Evolutionary conservation across 2,113 vertebrate species (phyloP).

Genomic region (Eleginops maclovinus): DNA sequence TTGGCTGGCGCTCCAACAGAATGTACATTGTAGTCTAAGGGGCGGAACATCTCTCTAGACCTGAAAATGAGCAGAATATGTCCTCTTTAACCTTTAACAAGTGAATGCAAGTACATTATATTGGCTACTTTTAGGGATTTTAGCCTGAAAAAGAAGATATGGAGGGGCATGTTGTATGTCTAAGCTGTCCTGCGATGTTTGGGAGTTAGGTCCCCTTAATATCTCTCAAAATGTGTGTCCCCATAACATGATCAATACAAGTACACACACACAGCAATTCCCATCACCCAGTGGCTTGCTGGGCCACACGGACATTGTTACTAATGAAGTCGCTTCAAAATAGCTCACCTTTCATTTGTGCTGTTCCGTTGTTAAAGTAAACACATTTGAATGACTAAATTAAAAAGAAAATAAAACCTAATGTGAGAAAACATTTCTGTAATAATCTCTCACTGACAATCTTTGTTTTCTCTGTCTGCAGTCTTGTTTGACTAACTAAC

Average conservation of each 20-base stretch:
- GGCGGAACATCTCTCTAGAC: too few relatives aligned
- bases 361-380: not conserved
- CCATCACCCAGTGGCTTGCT: not conserved
- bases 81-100: not conserved
- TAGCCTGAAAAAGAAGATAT: not conserved
- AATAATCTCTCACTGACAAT: not conserved
- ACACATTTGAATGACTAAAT: not conserved
- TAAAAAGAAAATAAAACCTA: not conserved
- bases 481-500: slow-evolving; percentile 40
- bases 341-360: not conserved
- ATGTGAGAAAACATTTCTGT: not conserved
- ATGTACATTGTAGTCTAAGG: too few relatives aligned
- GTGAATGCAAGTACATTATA: not conserved
- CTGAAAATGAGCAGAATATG: too few relatives aligned
- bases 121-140: not conserved
- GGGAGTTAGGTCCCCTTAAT: not conserved
- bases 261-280: not conserved
- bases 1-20: too few relatives aligned
- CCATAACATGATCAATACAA: not conserved
- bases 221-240: not conserved
- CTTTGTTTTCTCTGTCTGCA: slow-evolving; percentile 1
- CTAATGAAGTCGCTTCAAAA: slow-evolving; percentile 31
- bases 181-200: not conserved
- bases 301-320: not conserved
- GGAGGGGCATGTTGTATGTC: not conserved